These are phyloP conservation scores for Potorous gilbertii DNA, from an alignment of 2,797 vertebrate genomes.

Conservation along the genomic window DNA sequence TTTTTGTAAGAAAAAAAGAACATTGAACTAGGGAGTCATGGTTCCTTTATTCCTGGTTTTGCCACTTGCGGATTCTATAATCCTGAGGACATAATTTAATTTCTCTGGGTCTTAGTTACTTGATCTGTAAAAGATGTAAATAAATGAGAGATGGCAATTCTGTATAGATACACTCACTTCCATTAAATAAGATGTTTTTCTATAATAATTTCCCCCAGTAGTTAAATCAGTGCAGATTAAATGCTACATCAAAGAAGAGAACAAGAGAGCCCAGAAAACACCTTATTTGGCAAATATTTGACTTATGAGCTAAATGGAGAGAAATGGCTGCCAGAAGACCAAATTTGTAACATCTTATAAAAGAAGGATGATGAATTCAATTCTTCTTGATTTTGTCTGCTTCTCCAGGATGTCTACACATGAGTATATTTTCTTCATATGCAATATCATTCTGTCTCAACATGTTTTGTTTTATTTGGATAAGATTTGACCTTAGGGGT, in stretches of 20 bases:
- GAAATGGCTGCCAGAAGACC: neutral
- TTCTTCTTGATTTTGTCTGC: neutral
- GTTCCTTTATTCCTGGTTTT: neutral
- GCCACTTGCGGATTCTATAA: neutral
- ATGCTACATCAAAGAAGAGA: neutral
- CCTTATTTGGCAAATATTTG: neutral
- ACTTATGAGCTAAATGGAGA: neutral
- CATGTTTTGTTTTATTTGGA: neutral
- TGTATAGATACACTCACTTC: neutral
- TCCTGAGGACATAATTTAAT: neutral
- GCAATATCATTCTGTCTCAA: neutral
- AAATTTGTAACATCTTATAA: neutral
- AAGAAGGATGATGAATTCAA: neutral
- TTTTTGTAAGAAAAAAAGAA: neutral
- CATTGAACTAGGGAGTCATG: neutral
- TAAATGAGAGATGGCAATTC: neutral
- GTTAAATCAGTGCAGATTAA: neutral
- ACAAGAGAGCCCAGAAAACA: neutral
- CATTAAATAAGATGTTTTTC: neutral
- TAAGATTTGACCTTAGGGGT: neutral
- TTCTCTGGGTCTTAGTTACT: conserved; percentile 19
- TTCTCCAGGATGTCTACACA: neutral
- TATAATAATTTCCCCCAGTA: neutral
- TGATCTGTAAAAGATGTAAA: conserved; percentile 26
- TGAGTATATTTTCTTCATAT: neutral